A percentile compares a stretch with the other conserved stretches of the same genome.
Evolutionary conservation across 2,113 vertebrate species (phyloP).

Genomic region (Otus sunia): DNA sequence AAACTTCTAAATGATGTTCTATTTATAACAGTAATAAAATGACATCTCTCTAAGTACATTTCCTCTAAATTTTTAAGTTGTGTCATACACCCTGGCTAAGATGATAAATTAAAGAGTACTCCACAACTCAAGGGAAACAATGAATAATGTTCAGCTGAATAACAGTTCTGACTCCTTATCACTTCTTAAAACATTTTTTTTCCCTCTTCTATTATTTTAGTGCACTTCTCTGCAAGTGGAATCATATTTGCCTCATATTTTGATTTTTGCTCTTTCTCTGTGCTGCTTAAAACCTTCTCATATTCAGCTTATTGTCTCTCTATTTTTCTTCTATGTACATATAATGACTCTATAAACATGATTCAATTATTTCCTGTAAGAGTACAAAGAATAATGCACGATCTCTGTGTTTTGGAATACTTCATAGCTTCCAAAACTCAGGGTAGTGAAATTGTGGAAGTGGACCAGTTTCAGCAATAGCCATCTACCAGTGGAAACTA

Average conservation of each 20-base stretch:
- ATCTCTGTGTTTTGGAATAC: neutral
- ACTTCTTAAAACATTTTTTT: neutral
- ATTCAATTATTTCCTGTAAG: neutral
- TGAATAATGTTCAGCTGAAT: neutral
- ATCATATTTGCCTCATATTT: neutral
- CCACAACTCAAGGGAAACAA: neutral
- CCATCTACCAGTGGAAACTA: neutral
- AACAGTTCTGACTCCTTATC: neutral
- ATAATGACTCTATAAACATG: neutral
- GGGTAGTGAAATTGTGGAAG: neutral
- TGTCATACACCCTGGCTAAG: neutral
- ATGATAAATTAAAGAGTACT: constrained; percentile 31
- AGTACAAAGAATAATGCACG: neutral
- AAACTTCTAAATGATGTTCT: neutral
- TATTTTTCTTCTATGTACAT: neutral
- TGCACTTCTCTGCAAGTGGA: neutral
- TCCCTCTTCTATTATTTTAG: neutral
- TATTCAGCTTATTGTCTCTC: neutral
- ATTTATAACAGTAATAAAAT: constrained; percentile 44
- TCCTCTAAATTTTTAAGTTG: constrained; percentile 33
- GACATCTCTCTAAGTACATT: neutral
- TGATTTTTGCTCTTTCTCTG: neutral
- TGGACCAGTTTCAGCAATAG: neutral
- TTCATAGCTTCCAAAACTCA: neutral
- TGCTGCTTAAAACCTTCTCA: neutral